Conservation (phyloP, 2,113 vertebrate genomes). For the Cryptotis parvus region DNA sequence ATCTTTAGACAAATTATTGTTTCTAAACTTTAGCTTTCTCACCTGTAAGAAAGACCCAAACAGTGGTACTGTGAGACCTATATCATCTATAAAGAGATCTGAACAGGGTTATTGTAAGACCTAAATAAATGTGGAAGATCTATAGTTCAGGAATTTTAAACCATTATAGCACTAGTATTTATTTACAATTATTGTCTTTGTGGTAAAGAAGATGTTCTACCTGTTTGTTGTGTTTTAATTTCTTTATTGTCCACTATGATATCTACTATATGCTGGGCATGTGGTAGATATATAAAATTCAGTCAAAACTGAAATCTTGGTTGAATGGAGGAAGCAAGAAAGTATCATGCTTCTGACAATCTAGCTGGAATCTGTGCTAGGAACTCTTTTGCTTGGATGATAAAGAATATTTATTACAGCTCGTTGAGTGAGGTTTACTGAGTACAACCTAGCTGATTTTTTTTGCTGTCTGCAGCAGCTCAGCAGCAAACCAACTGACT, state of each 20-base stretch:
- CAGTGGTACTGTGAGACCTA: not conserved
- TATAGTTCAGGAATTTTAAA: not conserved
- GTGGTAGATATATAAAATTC: not conserved
- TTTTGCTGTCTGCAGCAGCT: conserved; percentile 22
- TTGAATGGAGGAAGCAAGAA: not conserved
- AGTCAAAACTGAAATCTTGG: too few species aligned
- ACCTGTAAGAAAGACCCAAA: conserved; percentile 24
- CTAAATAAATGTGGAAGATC: not conserved
- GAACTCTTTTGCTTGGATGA: not conserved
- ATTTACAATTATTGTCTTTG: not conserved
- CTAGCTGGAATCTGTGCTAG: not conserved
- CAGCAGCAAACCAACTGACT: not conserved
- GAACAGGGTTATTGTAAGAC: not conserved
- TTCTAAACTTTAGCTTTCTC: conserved; percentile 25
- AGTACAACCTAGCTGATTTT: not conserved
- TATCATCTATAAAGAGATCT: not conserved
- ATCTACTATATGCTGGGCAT: not conserved
- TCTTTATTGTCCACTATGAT: not conserved
- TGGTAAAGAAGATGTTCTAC: not conserved
- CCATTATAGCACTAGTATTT: not conserved
- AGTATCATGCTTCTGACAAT: not conserved
- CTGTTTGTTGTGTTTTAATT: not conserved
- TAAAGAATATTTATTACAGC: not conserved
- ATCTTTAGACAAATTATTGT: conserved; percentile 30
- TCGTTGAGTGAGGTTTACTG: not conserved